A percentile compares a stretch with the other conserved stretches of the same genome.
Conservation (phyloP, 2,113 vertebrate species). For the Seriola rivoliana region DNA sequence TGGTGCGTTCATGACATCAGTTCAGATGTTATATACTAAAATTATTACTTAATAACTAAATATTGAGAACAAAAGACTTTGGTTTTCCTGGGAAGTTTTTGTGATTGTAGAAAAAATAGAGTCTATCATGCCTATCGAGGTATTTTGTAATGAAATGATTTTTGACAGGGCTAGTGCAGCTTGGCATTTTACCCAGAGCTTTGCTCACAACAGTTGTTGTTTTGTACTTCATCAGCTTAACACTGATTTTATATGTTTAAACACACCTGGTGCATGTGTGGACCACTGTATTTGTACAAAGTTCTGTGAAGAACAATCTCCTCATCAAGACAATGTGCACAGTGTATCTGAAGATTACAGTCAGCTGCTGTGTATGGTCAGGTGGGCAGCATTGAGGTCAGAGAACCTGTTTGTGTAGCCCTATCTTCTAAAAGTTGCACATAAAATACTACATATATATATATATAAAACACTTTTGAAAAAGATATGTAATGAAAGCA, state of each 20-base stretch:
- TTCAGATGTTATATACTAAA: neutral
- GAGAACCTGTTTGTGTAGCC: neutral
- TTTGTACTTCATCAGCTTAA: neutral
- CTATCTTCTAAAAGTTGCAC: neutral
- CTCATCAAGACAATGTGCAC: neutral
- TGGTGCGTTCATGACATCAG: neutral
- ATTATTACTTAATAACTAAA: neutral
- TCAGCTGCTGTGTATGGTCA: neutral
- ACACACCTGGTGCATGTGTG: neutral
- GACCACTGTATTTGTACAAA: neutral
- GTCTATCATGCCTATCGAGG: neutral
- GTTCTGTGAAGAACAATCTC: neutral
- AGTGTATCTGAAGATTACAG: neutral
- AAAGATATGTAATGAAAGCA: too few species aligned
- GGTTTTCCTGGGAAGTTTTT: slow-evolving; percentile 18
- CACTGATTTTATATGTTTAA: slow-evolving; percentile 18
- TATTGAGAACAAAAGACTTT: neutral
- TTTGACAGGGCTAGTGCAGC: neutral
- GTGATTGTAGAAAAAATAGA: neutral
- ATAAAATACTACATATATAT: neutral
- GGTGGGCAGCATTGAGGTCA: neutral
- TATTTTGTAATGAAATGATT: neutral
- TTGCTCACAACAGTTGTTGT: neutral
- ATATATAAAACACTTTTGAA: too few species aligned
- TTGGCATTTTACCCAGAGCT: slow-evolving; percentile 31